Evolutionary conservation across 2,113 vertebrate genomes (phyloP), one percentile per base, ranked within the genome.

Genomic region (Empidonax alnorum): DNA sequence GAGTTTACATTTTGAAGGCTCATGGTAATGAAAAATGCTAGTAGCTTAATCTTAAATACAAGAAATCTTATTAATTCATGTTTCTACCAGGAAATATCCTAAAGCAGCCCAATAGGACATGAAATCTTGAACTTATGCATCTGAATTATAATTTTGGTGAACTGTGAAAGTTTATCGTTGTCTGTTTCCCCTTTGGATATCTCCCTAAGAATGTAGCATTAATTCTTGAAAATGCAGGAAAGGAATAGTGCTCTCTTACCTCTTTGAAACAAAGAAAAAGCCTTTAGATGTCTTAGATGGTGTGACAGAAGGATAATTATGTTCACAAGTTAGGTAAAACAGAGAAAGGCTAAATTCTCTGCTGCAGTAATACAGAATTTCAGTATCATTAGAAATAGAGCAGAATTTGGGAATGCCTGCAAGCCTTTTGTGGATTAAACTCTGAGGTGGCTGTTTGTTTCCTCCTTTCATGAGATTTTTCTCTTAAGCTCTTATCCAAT

Each of bases 1-100:
- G 33, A 63, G 77, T 95, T 92, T 90, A 71, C 35, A 31, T 83
- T 93, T 73, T 84, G 87, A 92, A 92, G 68, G 63, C 50, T 86
- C 14, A 9, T 24, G 24, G 75, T 80, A 80, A 85, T 91, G 72
- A 90, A 88, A 86, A 94, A 71, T 47, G 30, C 50, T 74, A n/a
- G 72, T 59, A 93, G 67, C 52, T 42, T 87, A 37, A 72, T 50
- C 30, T 55, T 72, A 63, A 93, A 37, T 80, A 59, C 59, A 50
- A 18, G 12, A 73, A 74, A 61, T 87, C n/a, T 44, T 93, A 58
- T 21, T 94, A 71, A 47, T 90, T 84, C 35, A 4, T 77, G 19
- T 41, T 74, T 90, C 52, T 71, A 59, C 50, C 46, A 9, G 61
- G 27, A 30, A 63, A 42, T 41, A 30, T 42, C 61, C 39, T 31